A percentile compares a stretch with the other conserved stretches of the same genome.
Evolutionary conservation across 2,888 invertebrate genomes (phyloP).

Genomic region (Caenorhabditis wallacei): DNA sequence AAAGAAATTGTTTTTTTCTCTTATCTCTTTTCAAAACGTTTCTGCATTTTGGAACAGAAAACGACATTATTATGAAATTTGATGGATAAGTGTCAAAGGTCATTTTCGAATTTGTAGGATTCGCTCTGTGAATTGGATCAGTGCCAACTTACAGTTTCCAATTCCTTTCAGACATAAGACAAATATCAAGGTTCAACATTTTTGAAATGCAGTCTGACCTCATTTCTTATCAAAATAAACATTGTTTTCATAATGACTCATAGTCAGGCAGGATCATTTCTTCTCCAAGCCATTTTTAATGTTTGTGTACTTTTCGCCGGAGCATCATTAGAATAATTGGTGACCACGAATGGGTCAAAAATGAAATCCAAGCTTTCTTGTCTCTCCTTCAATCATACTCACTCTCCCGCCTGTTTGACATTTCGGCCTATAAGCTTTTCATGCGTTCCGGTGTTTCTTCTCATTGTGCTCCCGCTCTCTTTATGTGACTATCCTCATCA

Average conservation of each 20-base stretch:
- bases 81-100: no score
- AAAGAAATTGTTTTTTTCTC: not conserved
- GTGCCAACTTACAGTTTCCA: no score
- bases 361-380: constrained; percentile 44
- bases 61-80: no score
- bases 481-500: constrained; percentile 8
- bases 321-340: constrained; percentile 55
- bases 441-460: constrained; percentile 55
- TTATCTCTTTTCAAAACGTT: not conserved
- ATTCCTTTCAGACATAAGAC: no score
- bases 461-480: constrained; percentile 42
- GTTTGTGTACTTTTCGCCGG: constrained; percentile 29
- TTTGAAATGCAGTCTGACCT: no score
- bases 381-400: constrained; percentile 24
- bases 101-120: no score
- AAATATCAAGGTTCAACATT: no score
- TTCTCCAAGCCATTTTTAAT: constrained; percentile 38
- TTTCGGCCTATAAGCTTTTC: constrained; percentile 61
- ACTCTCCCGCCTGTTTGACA: constrained; percentile 52
- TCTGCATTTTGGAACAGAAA: not conserved
- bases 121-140: no score
- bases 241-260: constrained; percentile 12
- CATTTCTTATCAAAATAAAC: not conserved
- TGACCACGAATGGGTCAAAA: constrained; percentile 3
- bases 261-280: not conserved